Base-by-base conservation (phyloP, 2,797 vertebrate genomes). In the Pangasius krempfi region DNA sequence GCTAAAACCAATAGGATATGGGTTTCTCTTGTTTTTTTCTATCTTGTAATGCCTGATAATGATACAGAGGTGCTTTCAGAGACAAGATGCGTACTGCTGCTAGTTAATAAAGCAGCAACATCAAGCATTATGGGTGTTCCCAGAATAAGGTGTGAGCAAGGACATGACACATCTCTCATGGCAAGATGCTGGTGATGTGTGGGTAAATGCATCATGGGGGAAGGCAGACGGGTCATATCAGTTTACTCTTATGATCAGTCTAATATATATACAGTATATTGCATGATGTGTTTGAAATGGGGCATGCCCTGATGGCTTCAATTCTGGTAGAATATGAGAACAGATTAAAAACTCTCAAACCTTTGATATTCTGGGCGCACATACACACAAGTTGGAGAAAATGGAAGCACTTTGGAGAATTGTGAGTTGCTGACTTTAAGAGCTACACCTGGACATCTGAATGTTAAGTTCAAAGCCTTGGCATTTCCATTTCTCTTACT, bases 11-110 rank as follows among this genome's bases (percentile, higher is more conserved):
- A 54, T 22, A 56, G 76, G n/a, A 56, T 56, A 3, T 4, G 8
- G 6, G 2, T 16, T 79, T 54, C 16, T 54, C 10, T 75, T 75
- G 9, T 2, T 47, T 14, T 75, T 72, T 33, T 37, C 33, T 8
- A 33, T 70, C 4, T 47, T 27, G 72, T 27, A 50, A 12, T 37
- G 18, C 3, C 54, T 4, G 7, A 12, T 60, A 72, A 85, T 54
- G 47, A 68, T 30, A 85, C 47, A 56, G 68, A 73, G 10, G 50
- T 72, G 50, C 66, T 50, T 86, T 86, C 68, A 73, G n/a, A 54
- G 33, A 58, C 27, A 22, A 47, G 37, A 62, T 60, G 27, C 7
- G 27, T 7, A 25, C 44, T 54, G 30, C 66, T 44, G 18, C 7
- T 30, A n/a, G 44, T 84, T 33, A 85, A 72, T 6, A 72, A 70